Percentiles rank a stretch among this genome's conserved stretches.
Evolutionary conservation across 2,888 invertebrate genomes (phyloP).

Genomic region (Diaphora mendica): DNA sequence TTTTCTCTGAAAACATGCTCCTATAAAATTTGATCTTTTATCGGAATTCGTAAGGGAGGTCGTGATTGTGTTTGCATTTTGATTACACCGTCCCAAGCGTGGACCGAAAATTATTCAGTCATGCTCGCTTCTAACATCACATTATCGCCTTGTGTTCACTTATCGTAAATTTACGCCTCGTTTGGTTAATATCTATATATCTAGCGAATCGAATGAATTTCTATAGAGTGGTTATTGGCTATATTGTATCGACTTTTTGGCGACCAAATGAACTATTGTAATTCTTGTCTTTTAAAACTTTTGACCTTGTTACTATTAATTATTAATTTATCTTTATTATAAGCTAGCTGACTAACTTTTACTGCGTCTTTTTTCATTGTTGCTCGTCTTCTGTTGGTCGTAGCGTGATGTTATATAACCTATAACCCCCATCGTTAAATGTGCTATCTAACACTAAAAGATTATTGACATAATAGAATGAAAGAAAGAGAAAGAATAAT

Average conservation of each 20-base stretch:
- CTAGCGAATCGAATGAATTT: background rate
- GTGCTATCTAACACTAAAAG: too few relatives aligned
- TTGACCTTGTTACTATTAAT: too few relatives aligned
- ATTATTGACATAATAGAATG: too few relatives aligned
- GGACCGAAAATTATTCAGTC: slow-evolving; percentile 27
- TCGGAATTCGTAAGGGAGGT: background rate
- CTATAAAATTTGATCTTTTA: background rate
- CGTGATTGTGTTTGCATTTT: slow-evolving; percentile 36
- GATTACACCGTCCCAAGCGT: slow-evolving; percentile 24
- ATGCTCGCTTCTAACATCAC: slow-evolving; percentile 19
- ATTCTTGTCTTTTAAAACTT: too few relatives aligned
- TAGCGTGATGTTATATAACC: too few relatives aligned
- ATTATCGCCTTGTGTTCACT: slow-evolving; percentile 17
- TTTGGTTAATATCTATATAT: slow-evolving; percentile 1
- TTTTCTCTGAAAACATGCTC: slow-evolving; percentile 1
- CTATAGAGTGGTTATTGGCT: background rate
- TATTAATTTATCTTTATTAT: background rate
- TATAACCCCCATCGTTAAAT: too few relatives aligned
- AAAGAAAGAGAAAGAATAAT: too few relatives aligned
- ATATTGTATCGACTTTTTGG: background rate
- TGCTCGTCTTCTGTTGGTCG: too few relatives aligned
- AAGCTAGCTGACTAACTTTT: too few relatives aligned
- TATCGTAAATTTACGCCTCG: slow-evolving; percentile 15
- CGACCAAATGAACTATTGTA: background rate
- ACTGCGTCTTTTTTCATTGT: too few relatives aligned